Evolutionary conservation across 2,888 invertebrate species (phyloP), one percentile per base, ranked within the genome.

Genomic region (Tipula confusa): DNA sequence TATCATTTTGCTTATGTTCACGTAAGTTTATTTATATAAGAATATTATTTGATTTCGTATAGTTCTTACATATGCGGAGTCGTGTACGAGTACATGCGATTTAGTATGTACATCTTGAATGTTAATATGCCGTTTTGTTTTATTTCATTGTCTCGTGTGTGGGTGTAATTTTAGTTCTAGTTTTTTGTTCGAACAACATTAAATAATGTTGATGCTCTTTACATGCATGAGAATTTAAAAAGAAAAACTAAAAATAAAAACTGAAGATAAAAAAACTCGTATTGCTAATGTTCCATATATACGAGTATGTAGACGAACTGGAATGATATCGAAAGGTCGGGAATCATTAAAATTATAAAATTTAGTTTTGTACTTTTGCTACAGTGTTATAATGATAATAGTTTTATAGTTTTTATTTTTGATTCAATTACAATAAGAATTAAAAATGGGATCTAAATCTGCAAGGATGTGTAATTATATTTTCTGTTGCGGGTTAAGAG

Each of bases 101-200:
- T 3, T 64, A 64, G 64, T 64, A 6, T 33, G 24, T 64, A 64
- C 64, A 64, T 64, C 64, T 64, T 64, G 64, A 11, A 24, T 24
- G 24, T 64, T 64, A 64, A 64, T 43, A 64, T 64, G 24, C 64
- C 24, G 64, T 64, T 64, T 64, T 64, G 9, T 64, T 24, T 64
- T 24, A 24, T 64, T 64, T 64, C 24, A 64, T 64, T 64, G 64
- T 64, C 64, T 64, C 64, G 64, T 64, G 64, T 64, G 64, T 64
- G 24, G 64, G 64, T 24, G 64, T 64, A 64, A 7, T 64, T 64
- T 64, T 64, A 64, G 64, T 64, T 64, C 9, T 38, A 38, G 18
- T 64, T 64, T 24, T 64, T 13, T 24, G 7, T 13, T 13, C 43
- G 43, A 43, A 43, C 15, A 18, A 24, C 24, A 64, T 2, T n/a